A percentile compares a stretch with the other conserved stretches of the same genome.
phyloP scores from a whole-genome alignment of 2,113 vertebrate genomes.

The Thinocorus orbignyianus region DNA sequence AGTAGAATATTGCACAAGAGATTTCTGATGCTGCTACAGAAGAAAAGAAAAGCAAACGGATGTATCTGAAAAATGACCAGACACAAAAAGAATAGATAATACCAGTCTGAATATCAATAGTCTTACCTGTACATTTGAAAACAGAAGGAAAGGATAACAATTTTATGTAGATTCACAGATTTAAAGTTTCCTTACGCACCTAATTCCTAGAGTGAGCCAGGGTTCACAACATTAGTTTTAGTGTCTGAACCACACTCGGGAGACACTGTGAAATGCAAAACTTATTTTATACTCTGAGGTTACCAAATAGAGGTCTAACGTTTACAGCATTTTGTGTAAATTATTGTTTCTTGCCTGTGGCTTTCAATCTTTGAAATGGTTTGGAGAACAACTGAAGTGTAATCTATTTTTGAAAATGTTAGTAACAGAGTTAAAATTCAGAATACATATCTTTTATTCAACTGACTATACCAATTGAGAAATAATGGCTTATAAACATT shows the following conservation, averaged over 20 bases:
- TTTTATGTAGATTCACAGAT: not conserved
- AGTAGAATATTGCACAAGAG: not conserved
- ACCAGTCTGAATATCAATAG: not conserved
- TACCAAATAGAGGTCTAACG: not conserved
- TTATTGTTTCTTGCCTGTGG: not conserved
- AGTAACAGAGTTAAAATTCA: not conserved
- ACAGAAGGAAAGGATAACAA: not conserved
- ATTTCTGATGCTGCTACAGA: not conserved
- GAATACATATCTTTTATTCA: not conserved
- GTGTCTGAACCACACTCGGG: not conserved
- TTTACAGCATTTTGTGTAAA: not conserved
- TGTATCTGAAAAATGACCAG: not conserved
- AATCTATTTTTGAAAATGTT: not conserved
- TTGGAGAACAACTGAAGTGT: not conserved
- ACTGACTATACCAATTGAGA: not conserved
- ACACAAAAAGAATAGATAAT: not conserved
- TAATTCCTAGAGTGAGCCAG: not conserved
- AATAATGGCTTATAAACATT: not conserved
- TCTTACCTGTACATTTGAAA: not conserved
- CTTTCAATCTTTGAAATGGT: not conserved
- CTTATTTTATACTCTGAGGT: not conserved
- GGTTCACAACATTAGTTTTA: rapidly evolving
- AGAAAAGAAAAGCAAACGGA: not conserved
- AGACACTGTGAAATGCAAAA: not conserved
- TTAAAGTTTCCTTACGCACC: not conserved